Percentiles rank a stretch among this genome's conserved stretches.
Conservation (phyloP, 2,888 invertebrate species). For the Eledona agricola region DNA sequence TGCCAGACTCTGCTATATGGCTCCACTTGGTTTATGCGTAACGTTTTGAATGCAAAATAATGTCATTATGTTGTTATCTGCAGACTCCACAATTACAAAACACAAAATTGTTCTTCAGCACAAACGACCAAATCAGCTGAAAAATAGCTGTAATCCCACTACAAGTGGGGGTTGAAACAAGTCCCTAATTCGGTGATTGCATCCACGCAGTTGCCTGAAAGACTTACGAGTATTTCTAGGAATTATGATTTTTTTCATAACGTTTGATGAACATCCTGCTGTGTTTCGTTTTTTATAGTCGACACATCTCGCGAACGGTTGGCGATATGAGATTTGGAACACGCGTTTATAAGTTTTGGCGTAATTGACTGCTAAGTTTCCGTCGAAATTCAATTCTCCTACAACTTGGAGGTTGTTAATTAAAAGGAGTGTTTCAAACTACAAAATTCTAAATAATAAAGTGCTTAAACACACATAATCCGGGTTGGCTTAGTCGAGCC, state of each 20-base stretch:
- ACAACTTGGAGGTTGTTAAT: constrained; percentile 20
- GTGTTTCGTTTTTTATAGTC: constrained; percentile 3
- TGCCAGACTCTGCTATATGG: constrained; percentile 27
- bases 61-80: constrained; percentile 2
- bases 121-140: not conserved
- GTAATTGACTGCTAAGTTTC: constrained; percentile 31
- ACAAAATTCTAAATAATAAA: constrained; percentile 33
- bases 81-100: constrained; percentile 8
- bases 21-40: constrained; percentile 1
- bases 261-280: too few species aligned
- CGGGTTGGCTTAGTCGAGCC: constrained; percentile 19
- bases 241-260: too few species aligned
- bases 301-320: constrained; percentile 1
- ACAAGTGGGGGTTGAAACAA: constrained; percentile 3
- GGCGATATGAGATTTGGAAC: constrained; percentile 23
- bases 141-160: not conserved
- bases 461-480: constrained; percentile 34
- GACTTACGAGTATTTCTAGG: not conserved
- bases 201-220: not conserved
- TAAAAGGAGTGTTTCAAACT: constrained; percentile 12
- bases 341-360: constrained; percentile 13
- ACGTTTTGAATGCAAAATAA: constrained; percentile 10
- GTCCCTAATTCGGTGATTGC: not conserved
- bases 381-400: constrained; percentile 25
- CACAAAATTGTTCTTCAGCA: not conserved